Evolutionary conservation across 2,113 vertebrate genomes (phyloP).

Genomic region (Crotalus horridus): DNA sequence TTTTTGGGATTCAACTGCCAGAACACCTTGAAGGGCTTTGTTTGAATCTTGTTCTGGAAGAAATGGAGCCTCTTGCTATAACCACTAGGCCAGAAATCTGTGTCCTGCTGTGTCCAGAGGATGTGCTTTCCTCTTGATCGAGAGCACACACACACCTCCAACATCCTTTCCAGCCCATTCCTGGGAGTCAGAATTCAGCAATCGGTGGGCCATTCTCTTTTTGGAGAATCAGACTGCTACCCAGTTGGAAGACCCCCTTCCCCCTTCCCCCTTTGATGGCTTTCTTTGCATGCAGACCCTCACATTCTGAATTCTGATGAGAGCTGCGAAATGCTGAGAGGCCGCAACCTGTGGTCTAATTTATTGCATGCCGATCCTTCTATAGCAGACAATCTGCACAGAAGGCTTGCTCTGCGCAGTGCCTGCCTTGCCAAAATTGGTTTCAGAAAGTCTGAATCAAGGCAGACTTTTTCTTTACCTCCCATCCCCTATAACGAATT

Average conservation of each 20-base stretch:
- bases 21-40: background rate
- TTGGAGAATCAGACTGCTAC: background rate
- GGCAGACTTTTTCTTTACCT: conserved; percentile 38
- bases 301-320: background rate
- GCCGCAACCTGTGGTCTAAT: conserved; percentile 25
- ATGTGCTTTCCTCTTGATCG: background rate
- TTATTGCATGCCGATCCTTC: conserved; percentile 41
- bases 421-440: conserved; percentile 48
- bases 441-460: conserved; percentile 51
- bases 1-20: background rate
- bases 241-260: background rate
- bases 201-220: background rate
- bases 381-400: conserved; percentile 23
- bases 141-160: background rate
- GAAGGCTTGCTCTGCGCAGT: conserved; percentile 25
- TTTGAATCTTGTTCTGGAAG: background rate
- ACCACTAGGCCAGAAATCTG: background rate
- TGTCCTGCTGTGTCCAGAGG: background rate
- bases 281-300: background rate
- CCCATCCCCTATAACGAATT: conserved; percentile 39
- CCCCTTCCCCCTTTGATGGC: background rate
- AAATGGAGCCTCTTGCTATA: background rate
- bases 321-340: background rate
- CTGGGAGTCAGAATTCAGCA: background rate
- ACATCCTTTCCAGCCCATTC: background rate